Evolutionary conservation across 2,888 invertebrate species (phyloP), one percentile per base, ranked within the genome.

Genomic region (Pachycephus smyrnensis): DNA sequence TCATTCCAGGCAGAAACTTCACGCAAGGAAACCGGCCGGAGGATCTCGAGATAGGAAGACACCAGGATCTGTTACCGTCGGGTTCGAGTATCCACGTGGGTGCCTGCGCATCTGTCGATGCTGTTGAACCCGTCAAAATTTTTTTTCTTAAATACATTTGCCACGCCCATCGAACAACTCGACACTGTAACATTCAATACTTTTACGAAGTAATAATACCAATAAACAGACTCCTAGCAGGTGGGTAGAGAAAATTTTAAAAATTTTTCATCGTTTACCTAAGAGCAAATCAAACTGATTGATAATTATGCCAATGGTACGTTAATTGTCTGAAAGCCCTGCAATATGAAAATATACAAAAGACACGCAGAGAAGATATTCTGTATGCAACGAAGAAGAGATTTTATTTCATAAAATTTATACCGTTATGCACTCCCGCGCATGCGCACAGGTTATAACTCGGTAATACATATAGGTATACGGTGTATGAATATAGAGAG

Each of bases 21-120:
- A 77, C 75, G 77, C 68, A 71, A 78, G 76, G 77, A 75, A 79
- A 75, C 76, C 40, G 30, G 30, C 12, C 12, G 36, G 40, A 33
- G 55, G 36, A 68, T 2, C 31, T 32, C 35, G 69, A n/a, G 15
- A 33, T 75, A 11, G 55, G n/a, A 79, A 77, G 74, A 32, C 69
- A 55, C 55, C 36, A 79, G 69, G 78, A 55, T 55, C 55, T 55
- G 55, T 55, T 55, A 23, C 55, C 55, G 55, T 55, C 55, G 23
- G 23, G 55, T 55, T 55, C 55, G 55, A 55, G 55, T 55, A 23
- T 55, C 55, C 55, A 55, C 55, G 55, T 55, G 55, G 55, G 23
- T 55, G 55, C 55, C 55, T 55, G 55, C 55, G 23, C 55, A 55
- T 55, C 55, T 55, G 55, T 55, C 55, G 55, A 23, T 55, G 55